Conservation (phyloP, 2,113 vertebrate species). For the Pteruthius melanotis region DNA sequence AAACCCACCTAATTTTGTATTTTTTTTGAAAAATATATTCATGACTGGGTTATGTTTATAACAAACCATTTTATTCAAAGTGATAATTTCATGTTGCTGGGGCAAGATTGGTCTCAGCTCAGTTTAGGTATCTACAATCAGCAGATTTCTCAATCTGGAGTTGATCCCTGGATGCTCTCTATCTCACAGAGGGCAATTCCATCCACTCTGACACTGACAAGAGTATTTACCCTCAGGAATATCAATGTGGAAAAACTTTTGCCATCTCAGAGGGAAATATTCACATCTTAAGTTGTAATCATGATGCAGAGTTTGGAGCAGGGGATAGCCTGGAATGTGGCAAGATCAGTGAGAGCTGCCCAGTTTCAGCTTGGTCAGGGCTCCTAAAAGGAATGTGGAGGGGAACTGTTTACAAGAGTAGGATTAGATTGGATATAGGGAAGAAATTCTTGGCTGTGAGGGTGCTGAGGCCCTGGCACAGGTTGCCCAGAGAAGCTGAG, state of each 20-base stretch:
- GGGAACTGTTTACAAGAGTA: background rate
- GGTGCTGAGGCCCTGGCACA: background rate
- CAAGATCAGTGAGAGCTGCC: rapidly evolving
- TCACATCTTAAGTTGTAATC: background rate
- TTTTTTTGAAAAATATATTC: background rate
- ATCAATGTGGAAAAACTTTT: background rate
- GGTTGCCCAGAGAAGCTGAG: background rate
- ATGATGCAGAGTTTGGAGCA: background rate
- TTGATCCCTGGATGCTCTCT: background rate
- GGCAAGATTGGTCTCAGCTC: background rate
- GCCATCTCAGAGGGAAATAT: background rate
- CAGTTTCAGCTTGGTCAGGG: background rate
- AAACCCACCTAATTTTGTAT: rapidly evolving
- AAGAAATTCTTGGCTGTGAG: background rate
- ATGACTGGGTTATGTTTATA: background rate
- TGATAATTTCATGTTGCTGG: background rate
- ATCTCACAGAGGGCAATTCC: background rate
- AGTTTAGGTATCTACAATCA: background rate
- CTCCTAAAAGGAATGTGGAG: background rate
- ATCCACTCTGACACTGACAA: background rate
- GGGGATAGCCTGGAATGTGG: background rate
- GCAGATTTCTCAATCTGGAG: rapidly evolving
- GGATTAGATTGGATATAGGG: background rate
- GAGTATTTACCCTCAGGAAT: background rate
- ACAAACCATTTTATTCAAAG: background rate